Evolutionary conservation across 2,113 vertebrate species (phyloP).

Genomic region (Hydropotes inermis): DNA sequence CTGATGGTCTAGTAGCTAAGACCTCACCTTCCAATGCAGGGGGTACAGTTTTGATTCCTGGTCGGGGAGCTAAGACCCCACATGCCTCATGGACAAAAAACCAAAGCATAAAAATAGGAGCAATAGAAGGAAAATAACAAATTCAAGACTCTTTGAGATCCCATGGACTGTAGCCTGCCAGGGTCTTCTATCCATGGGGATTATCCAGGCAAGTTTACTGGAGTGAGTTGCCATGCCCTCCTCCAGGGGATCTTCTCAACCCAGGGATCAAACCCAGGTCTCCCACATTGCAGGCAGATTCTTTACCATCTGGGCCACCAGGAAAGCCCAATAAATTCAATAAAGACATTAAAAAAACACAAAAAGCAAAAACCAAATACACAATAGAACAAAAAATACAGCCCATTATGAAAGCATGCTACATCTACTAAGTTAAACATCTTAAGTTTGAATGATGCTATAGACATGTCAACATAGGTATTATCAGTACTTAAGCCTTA

Average conservation of each 20-base stretch:
- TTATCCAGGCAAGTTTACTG: background rate
- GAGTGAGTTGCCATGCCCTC: background rate
- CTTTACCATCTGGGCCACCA: background rate
- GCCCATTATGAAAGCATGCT: background rate
- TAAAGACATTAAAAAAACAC: background rate
- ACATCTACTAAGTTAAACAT: background rate
- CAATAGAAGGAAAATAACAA: background rate
- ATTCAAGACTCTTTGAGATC: background rate
- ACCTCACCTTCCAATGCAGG: background rate
- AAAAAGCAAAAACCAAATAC: background rate
- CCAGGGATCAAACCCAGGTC: background rate
- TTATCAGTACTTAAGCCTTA: background rate
- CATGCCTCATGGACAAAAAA: background rate
- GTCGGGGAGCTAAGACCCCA: background rate
- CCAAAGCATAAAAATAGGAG: background rate
- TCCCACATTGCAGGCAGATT: background rate
- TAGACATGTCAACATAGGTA: background rate
- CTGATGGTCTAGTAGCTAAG: background rate
- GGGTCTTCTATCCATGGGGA: background rate
- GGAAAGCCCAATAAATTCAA: background rate
- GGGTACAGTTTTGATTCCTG: background rate
- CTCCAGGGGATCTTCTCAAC: background rate
- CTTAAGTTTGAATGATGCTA: background rate
- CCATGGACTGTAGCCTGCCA: fast-evolving
- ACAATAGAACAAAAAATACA: background rate